A percentile compares a stretch with the other conserved stretches of the same genome.
These are phyloP conservation scores for Cheilosia vernalis DNA, from an alignment of 2,888 invertebrate species.

Conservation along the genomic window DNA sequence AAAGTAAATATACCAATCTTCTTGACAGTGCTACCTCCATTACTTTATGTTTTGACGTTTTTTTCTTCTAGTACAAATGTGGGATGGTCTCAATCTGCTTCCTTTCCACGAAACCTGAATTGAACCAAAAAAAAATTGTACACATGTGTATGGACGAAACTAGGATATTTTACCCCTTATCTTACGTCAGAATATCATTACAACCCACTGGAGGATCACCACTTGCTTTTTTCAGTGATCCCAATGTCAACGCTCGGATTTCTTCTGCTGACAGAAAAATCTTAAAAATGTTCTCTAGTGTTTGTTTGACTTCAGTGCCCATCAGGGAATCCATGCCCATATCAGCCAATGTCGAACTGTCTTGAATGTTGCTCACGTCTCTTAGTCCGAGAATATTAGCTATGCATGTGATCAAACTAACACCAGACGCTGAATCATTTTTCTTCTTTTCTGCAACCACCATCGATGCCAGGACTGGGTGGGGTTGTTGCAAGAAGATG, in stretches of 20 bases:
- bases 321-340: conserved; percentile 99
- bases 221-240: conserved; percentile 86
- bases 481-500: conserved; percentile 93
- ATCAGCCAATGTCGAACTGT: conserved; percentile 92
- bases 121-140: background rate
- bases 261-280: conserved; percentile 95
- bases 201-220: conserved; percentile 85
- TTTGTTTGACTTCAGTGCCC: conserved; percentile 99
- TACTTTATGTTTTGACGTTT: conserved; percentile 85
- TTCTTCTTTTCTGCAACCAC: conserved; percentile 94
- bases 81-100: conserved; percentile 92
- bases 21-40: conserved; percentile 85
- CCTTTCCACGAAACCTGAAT: conserved; percentile 87
- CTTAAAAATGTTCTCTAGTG: conserved; percentile 96
- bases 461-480: conserved; percentile 91
- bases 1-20: conserved; percentile 75
- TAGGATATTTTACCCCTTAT: conserved; percentile 87
- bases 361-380: conserved; percentile 91
- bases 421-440: conserved; percentile 85
- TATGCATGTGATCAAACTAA: conserved; percentile 90
- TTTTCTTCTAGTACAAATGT: conserved; percentile 91
- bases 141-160: background rate
- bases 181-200: conserved; percentile 90
- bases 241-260: conserved; percentile 93
- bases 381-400: conserved; percentile 96